Conservation (phyloP, 1,140 invertebrate genomes). For the Dendrolimus punctatus region DNA sequence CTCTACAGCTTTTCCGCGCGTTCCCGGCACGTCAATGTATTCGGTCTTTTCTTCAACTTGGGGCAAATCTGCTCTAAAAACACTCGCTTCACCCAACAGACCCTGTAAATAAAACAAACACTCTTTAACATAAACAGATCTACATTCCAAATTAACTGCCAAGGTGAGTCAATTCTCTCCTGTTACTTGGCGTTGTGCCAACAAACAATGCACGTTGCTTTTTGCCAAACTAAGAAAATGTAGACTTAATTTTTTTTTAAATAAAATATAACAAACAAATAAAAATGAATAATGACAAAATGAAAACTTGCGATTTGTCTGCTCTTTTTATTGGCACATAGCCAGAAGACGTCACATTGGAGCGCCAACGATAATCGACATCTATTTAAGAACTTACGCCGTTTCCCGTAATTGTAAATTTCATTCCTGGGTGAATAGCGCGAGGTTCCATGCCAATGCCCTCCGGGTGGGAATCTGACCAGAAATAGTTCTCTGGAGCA, state of each 20-base stretch:
- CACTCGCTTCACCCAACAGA: slow-evolving; percentile 74
- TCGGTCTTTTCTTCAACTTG: slow-evolving; percentile 76
- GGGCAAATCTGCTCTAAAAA: slow-evolving; percentile 76
- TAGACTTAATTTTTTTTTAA: no score
- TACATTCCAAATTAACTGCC: slow-evolving; percentile 13
- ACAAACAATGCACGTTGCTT: no score
- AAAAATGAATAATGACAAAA: no score
- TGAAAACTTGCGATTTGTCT: no score
- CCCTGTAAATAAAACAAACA: slow-evolving; percentile 47
- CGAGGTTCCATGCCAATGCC: slow-evolving; percentile 80
- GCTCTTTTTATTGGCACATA: background rate
- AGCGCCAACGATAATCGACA: background rate
- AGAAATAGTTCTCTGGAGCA: slow-evolving; percentile 80
- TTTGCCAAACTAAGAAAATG: no score
- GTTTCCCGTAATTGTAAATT: slow-evolving; percentile 74
- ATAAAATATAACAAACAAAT: no score
- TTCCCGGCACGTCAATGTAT: slow-evolving; percentile 69
- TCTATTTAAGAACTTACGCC: slow-evolving; percentile 47
- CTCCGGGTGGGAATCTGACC: slow-evolving; percentile 84
- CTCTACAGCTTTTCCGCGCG: slow-evolving; percentile 69
- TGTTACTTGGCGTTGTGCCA: slow-evolving; percentile 3
- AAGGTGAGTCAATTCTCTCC: slow-evolving; percentile 16
- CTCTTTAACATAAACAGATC: slow-evolving; percentile 16
- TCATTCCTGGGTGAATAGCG: slow-evolving; percentile 77
- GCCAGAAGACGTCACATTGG: slow-evolving; percentile 6